A percentile compares a stretch with the other conserved stretches of the same genome.
Evolutionary conservation across 2,888 invertebrate species (phyloP).

Genomic region (Marasmarcha lunaedactyla): DNA sequence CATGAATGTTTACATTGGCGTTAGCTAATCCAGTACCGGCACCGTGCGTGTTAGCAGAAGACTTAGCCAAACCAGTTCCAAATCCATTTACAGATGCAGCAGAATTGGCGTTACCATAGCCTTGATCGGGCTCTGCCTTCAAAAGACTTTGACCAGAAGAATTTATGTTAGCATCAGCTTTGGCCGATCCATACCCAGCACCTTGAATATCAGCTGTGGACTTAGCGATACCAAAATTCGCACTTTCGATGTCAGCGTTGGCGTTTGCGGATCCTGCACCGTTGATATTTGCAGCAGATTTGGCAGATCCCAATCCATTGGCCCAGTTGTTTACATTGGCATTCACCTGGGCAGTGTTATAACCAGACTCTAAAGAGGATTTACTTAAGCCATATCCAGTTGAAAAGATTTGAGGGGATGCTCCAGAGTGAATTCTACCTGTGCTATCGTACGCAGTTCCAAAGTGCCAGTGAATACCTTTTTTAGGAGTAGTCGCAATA

Average conservation of each 20-base stretch:
- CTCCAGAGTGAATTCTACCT: slow-evolving; percentile 1
- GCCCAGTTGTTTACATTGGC: too few relatives aligned
- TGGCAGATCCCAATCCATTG: slow-evolving; percentile 12
- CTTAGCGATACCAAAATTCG: slow-evolving; percentile 9
- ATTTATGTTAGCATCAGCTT: slow-evolving; percentile 27
- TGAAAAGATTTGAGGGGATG: too few relatives aligned
- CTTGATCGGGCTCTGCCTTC: slow-evolving; percentile 6
- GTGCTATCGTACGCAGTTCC: slow-evolving; percentile 42
- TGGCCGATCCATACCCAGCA: slow-evolving; percentile 15
- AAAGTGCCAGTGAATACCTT: slow-evolving; percentile 45
- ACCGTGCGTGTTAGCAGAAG: slow-evolving; percentile 21
- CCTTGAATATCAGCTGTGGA: slow-evolving; percentile 16
- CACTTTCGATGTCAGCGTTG: slow-evolving; percentile 3
- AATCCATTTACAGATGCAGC: slow-evolving; percentile 21
- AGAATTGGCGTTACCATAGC: slow-evolving; percentile 23
- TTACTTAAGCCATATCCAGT: too few relatives aligned
- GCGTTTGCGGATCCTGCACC: slow-evolving; percentile 14
- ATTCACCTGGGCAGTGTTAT: too few relatives aligned
- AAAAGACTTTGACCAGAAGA: slow-evolving; percentile 7
- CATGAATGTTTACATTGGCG: slow-evolving; percentile 13
- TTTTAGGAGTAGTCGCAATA: slow-evolving; percentile 27
- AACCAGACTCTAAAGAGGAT: slow-evolving; percentile 10
- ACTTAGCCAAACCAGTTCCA: slow-evolving; percentile 18
- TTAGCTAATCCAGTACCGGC: slow-evolving; percentile 12
- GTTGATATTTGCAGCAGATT: slow-evolving; percentile 21